Conservation (phyloP, 2,113 vertebrate genomes). For the Corvus moneduloides region DNA sequence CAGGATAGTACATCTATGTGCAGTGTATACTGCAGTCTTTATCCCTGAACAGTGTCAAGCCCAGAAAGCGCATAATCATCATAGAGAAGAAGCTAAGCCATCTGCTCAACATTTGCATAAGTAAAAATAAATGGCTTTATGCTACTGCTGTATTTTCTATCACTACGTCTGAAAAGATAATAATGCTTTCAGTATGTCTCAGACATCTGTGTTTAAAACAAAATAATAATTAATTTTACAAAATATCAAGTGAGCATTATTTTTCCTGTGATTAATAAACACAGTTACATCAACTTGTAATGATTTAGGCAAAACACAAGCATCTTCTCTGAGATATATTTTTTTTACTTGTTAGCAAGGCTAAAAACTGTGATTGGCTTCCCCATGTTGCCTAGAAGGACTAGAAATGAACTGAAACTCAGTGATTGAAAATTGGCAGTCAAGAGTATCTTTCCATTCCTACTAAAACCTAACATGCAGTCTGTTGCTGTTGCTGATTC, state of each 20-base stretch:
- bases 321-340: background rate
- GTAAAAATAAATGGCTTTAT: background rate
- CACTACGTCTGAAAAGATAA: background rate
- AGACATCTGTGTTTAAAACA: background rate
- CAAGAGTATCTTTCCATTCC: background rate
- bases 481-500: background rate
- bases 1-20: background rate
- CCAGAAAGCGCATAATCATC: background rate
- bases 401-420: background rate
- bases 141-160: background rate
- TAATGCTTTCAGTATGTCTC: background rate
- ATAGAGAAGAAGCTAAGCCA: background rate
- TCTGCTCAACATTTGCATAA: background rate
- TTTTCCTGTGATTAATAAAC: background rate
- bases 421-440: accelerated
- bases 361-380: background rate
- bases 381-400: background rate
- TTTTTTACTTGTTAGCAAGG: background rate
- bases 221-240: background rate
- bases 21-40: background rate
- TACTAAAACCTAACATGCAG: background rate
- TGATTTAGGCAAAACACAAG: background rate
- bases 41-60: background rate
- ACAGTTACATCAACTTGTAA: background rate
- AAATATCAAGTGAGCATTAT: background rate